Base-by-base conservation (phyloP, 2,888 invertebrate genomes). In the Phyto melanocephala region DNA sequence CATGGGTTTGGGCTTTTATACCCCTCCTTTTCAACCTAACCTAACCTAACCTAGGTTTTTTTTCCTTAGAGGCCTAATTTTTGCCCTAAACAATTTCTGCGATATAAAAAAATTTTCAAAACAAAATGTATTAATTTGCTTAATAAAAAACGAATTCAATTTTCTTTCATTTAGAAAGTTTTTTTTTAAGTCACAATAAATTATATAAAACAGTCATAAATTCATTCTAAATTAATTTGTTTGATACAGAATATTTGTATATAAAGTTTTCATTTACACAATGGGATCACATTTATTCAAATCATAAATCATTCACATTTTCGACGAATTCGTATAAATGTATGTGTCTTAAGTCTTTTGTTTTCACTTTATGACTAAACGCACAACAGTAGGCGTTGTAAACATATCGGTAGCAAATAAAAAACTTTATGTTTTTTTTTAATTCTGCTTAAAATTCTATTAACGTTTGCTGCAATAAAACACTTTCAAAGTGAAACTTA, bases 401-500 rank as follows among this genome's bases (percentile, higher is more conserved):
- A n/a, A 5, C 1, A 3, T 8, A 40, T 22, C 15, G 11, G 60
- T 62, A 60, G 60, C 62, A 22, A 45, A 50, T 28, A 17, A 37
- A 56, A 6, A 4, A 33, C 40, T n/a, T n/a, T n/a, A n/a, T 56
- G 5, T n/a, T 17, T 58, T 24, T 47, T 33, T 17, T 60, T 13
- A 22, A 15, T 37, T 40, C 24, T 60, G 10, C 56, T 79, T 74
- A 50, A 78, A 76, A 76, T 82, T 82, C 75, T 71, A 24, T 37
- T 33, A 15, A 33, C 24, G 79, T 71, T 40, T 28, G 3, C 4
- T 50, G 17, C 6, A 20, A 52, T 52, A 37, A 52, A 63, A 20
- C n/a, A 42, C 24, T 50, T 56, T 24, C 47, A 33, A 79, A 82
- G 82, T 56, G 82, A 82, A 79, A 60, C 67, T 71, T 79, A 82